phyloP scores from a whole-genome alignment of 2,797 vertebrate species.

The Brachymystax lenok region DNA sequence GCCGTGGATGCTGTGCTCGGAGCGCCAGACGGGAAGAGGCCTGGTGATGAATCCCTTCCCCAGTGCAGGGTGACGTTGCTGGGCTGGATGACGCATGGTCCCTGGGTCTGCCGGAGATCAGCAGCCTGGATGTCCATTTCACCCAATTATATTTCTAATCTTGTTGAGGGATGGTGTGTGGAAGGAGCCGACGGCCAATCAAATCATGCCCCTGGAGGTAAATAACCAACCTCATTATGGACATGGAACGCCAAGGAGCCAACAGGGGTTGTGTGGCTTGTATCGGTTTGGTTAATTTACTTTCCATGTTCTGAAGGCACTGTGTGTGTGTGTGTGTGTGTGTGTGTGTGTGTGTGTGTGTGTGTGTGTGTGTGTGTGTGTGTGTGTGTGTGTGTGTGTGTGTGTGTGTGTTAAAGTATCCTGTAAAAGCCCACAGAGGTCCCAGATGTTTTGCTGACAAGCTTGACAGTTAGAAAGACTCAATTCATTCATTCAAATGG shows the following conservation, averaged over 20 bases:
- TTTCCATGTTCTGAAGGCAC: background rate
- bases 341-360: background rate
- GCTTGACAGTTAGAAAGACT: background rate
- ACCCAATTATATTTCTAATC: slow-evolving; percentile 19
- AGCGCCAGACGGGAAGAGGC: background rate
- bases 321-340: background rate
- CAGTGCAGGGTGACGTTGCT: slow-evolving; percentile 11
- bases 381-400: no score
- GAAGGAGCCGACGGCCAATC: background rate
- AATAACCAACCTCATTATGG: background rate
- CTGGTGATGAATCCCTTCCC: slow-evolving; percentile 7
- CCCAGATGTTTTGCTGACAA: background rate
- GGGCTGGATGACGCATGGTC: background rate
- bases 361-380: no score
- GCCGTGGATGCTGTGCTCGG: no score
- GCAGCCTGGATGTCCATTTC: slow-evolving; percentile 5
- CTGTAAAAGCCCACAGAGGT: background rate
- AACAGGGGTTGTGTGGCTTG: background rate
- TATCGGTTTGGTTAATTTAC: background rate
- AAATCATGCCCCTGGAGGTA: background rate
- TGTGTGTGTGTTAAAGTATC: background rate
- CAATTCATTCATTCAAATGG: background rate
- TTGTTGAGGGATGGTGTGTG: slow-evolving; percentile 16
- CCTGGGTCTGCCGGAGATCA: slow-evolving; percentile 8
- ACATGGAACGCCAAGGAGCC: background rate